Evolutionary conservation across 2,113 vertebrate genomes (phyloP).

Genomic region (Tiliqua scincoides): DNA sequence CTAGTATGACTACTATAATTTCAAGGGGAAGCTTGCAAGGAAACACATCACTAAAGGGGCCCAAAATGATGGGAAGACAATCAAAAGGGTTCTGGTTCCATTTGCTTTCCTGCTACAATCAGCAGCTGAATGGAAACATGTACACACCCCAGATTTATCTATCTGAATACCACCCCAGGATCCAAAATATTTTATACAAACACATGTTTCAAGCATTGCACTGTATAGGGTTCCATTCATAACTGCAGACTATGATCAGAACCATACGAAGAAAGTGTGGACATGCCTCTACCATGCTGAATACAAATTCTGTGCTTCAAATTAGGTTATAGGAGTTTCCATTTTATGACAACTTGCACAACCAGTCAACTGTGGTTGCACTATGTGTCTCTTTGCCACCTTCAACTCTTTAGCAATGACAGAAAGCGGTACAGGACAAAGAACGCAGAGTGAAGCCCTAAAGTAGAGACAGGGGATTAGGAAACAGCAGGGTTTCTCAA

Average conservation of each 20-base stretch:
- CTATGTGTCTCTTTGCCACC: not conserved
- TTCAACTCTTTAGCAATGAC: not conserved
- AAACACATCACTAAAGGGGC: not conserved
- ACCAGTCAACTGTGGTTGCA: too few relatives aligned
- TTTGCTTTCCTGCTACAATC: not conserved
- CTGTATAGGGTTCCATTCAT: not conserved
- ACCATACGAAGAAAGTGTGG: not conserved
- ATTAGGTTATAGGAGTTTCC: not conserved
- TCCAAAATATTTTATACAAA: not conserved
- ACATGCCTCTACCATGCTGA: not conserved
- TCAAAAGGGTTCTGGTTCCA: not conserved
- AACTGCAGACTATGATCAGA: not conserved
- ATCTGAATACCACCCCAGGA: not conserved
- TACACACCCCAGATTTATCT: fast-evolving
- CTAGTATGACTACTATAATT: not conserved
- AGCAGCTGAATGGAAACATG: not conserved
- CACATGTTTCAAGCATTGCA: not conserved
- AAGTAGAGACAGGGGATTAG: not conserved
- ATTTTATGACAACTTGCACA: not conserved
- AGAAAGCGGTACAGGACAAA: not conserved
- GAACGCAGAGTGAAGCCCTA: not conserved
- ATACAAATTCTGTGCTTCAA: not conserved
- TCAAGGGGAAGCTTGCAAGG: not conserved
- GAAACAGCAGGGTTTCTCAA: not conserved
- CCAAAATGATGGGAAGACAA: not conserved